A percentile compares a stretch with the other conserved stretches of the same genome.
phyloP scores from a whole-genome alignment of 2,113 vertebrate species.

The Myotis yumanensis region DNA sequence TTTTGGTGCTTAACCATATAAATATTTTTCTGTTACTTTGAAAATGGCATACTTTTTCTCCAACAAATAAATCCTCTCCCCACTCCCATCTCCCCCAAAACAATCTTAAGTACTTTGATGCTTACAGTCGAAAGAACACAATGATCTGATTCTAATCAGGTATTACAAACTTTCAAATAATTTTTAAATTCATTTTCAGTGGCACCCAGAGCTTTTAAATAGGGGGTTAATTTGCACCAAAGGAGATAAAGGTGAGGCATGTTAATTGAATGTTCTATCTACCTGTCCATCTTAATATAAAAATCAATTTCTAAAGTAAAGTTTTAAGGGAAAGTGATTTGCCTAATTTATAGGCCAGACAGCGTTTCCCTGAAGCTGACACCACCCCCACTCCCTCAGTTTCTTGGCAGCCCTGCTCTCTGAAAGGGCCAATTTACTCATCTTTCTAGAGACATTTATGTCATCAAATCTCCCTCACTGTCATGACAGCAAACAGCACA shows the following conservation, averaged over 20 bases:
- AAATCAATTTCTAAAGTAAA: slow-evolving; percentile 71
- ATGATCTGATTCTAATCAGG: slow-evolving; percentile 27
- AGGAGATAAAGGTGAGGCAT: slow-evolving; percentile 60
- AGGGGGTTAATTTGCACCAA: slow-evolving; percentile 59
- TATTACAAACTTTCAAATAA: slow-evolving; percentile 48
- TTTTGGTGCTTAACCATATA: background rate
- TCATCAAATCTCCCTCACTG: slow-evolving; percentile 67
- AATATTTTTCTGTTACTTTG: background rate
- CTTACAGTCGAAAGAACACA: slow-evolving; percentile 17
- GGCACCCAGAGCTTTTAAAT: slow-evolving; percentile 44
- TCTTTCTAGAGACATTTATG: slow-evolving; percentile 74
- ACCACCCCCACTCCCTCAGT: slow-evolving; percentile 52
- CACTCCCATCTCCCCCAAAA: background rate
- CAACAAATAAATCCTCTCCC: background rate
- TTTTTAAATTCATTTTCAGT: slow-evolving; percentile 60
- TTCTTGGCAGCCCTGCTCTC: slow-evolving; percentile 72
- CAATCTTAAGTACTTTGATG: background rate
- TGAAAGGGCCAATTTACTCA: slow-evolving; percentile 74
- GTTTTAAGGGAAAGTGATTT: slow-evolving; percentile 67
- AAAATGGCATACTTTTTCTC: background rate
- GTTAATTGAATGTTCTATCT: slow-evolving; percentile 57
- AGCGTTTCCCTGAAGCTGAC: slow-evolving; percentile 69
- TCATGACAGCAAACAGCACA: slow-evolving; percentile 73
- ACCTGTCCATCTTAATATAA: slow-evolving; percentile 65
- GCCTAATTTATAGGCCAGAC: slow-evolving; percentile 73